Base-by-base conservation (phyloP, 2,797 vertebrate genomes). In the Xiphophorus birchmanni region DNA sequence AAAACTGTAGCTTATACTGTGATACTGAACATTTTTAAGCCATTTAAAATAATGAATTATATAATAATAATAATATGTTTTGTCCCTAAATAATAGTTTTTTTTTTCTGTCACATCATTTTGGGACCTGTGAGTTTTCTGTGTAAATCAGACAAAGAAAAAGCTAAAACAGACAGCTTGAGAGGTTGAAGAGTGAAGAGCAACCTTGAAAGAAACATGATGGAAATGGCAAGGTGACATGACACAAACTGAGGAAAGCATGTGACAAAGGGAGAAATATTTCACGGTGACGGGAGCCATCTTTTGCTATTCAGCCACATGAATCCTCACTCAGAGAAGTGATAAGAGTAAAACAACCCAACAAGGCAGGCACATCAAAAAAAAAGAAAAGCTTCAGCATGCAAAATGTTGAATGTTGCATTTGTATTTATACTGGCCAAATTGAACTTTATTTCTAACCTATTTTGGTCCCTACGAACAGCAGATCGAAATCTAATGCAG, bases 91-190 rank as follows among this genome's bases (percentile, higher is more conserved):
- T 65, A 21, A 65, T 37, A 21, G n/a, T 1, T 32, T 60, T 60
- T 60, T 60, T 40, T 63, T 63, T 18, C 35, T 65, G 35, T 37
- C 32, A 17, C 32, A 4, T 37, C 7, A 21, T 65, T 37, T 21
- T 5, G 63, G 17, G 35, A 37, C 35, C 18, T 9, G 8, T 37
- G 17, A 37, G 17, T 21, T 37, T 37, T 21, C 29, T 6, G 29
- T 1, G 0, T 65, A 4, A 47, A 5, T 18, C 18, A 45, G 21
- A 75, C 65, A 35, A 48, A 75, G 17, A 44, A n/a, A 47, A 37
- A 26, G 23, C 42, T 50, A 42, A 76, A 73, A 73, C 50, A 69
- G 60, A 65, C 82, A 76, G 56, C 75, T 44, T 71, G 40, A 81
- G 72, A 63, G 32, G 50, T 44, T 74, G 42, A 83, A 58, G 67